These are phyloP conservation scores for Junco hyemalis DNA, from an alignment of 2,113 vertebrate species.

Conservation along the genomic window DNA sequence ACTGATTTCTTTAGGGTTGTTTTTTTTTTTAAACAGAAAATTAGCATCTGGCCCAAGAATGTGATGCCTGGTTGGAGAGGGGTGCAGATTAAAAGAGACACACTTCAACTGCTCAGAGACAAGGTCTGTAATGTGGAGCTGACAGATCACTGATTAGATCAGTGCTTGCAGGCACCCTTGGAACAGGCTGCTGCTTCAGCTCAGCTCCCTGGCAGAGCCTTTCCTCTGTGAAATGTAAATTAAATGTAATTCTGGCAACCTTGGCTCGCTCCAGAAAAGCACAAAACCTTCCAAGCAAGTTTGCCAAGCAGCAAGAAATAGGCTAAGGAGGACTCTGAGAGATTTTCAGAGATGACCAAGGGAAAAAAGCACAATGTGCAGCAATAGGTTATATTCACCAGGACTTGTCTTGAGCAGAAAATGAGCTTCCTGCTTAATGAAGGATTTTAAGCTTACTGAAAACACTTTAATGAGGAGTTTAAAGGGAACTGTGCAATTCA, in stretches of 20 bases:
- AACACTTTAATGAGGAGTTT: neutral
- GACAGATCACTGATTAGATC: slow-evolving; percentile 39
- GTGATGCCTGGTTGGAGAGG: neutral
- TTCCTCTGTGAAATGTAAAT: slow-evolving; percentile 34
- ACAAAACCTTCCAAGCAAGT: neutral
- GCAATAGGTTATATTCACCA: neutral
- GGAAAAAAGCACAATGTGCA: neutral
- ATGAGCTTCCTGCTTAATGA: slow-evolving; percentile 10
- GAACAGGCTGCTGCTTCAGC: neutral
- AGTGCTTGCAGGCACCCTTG: slow-evolving; percentile 11
- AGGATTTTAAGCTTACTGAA: slow-evolving; percentile 7
- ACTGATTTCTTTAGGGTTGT: neutral
- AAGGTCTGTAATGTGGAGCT: neutral
- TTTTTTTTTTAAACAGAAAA: neutral
- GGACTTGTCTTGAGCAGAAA: neutral
- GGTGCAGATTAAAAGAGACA: slow-evolving; percentile 18
- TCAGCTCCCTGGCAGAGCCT: slow-evolving; percentile 5
- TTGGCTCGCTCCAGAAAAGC: neutral
- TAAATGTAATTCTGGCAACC: slow-evolving; percentile 20
- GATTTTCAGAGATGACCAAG: neutral
- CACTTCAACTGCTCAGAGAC: neutral
- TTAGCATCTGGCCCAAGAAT: neutral
- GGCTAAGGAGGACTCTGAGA: neutral
- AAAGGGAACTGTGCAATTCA: neutral
- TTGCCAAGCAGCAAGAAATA: neutral